Evolutionary conservation across 2,113 vertebrate genomes (phyloP).

Genomic region (Labrus mixtus): DNA sequence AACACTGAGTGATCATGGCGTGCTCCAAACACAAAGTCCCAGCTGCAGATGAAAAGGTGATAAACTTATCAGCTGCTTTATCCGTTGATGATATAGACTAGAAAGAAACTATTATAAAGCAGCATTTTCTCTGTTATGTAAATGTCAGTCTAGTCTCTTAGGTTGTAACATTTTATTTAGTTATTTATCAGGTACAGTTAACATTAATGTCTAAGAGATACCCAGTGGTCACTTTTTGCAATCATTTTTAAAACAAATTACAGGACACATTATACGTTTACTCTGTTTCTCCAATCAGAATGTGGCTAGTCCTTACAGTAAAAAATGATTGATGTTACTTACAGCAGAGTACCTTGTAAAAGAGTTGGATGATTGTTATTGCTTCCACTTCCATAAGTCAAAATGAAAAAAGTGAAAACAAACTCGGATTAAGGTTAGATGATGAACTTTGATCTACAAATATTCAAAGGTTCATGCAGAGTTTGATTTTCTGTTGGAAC

Average conservation of each 20-base stretch:
- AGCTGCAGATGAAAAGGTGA: conserved; percentile 9
- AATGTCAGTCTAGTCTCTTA: background rate
- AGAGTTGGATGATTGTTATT: conserved; percentile 32
- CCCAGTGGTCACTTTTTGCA: background rate
- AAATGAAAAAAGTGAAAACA: conserved; percentile 51
- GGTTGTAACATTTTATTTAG: background rate
- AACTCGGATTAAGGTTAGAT: conserved; percentile 28
- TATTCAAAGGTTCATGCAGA: conserved; percentile 44
- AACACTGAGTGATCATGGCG: conserved; percentile 52
- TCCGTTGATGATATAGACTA: background rate
- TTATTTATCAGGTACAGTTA: background rate
- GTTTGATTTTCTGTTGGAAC: conserved; percentile 37
- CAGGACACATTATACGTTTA: too few relatives aligned
- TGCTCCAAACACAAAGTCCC: conserved; percentile 67
- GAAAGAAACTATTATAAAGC: background rate
- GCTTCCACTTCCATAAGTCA: conserved; percentile 7
- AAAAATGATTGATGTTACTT: background rate
- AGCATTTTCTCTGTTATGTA: background rate
- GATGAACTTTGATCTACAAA: conserved; percentile 60
- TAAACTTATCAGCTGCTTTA: conserved; percentile 50
- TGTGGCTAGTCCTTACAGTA: background rate
- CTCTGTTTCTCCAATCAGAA: background rate
- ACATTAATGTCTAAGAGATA: background rate
- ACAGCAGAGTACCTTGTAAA: background rate
- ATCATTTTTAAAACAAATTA: too few relatives aligned